phyloP scores from a whole-genome alignment of 2,113 vertebrate species.

The Paraplagusia blochii region DNA sequence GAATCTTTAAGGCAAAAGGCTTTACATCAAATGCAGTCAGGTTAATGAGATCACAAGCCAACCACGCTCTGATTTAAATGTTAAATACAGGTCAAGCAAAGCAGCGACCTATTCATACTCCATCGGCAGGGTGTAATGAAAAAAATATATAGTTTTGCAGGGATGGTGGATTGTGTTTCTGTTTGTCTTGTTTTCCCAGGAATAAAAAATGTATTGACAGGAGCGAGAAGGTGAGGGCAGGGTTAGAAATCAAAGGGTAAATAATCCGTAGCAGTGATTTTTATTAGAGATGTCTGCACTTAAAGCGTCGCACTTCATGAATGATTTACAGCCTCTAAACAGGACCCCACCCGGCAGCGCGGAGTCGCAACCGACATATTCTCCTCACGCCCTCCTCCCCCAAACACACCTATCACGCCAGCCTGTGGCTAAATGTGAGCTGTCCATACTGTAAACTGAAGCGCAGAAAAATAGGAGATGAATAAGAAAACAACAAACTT shows the following conservation, averaged over 20 bases:
- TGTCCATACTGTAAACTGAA: slow-evolving; percentile 46
- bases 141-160: slow-evolving; percentile 12
- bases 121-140: slow-evolving; percentile 34
- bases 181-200: not conserved
- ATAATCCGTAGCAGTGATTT: slow-evolving; percentile 10
- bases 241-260: slow-evolving; percentile 22
- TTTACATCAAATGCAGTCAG: slow-evolving; percentile 69
- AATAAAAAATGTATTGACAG: slow-evolving; percentile 1
- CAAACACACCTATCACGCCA: slow-evolving; percentile 40
- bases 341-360: slow-evolving; percentile 22
- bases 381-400: slow-evolving; percentile 2
- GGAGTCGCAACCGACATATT: slow-evolving; percentile 12
- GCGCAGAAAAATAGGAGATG: slow-evolving; percentile 38
- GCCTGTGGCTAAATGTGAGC: slow-evolving; percentile 42
- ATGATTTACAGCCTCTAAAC: slow-evolving; percentile 33
- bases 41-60: slow-evolving; percentile 66
- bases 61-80: slow-evolving; percentile 64
- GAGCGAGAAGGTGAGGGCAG: not conserved
- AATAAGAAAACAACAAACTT: slow-evolving; percentile 69
- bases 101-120: slow-evolving; percentile 40
- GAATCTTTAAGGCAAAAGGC: slow-evolving; percentile 61
- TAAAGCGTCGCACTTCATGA: slow-evolving; percentile 13
- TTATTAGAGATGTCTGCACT: not conserved
- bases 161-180: not conserved
- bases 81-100: slow-evolving; percentile 63